phyloP scores from a whole-genome alignment of 1,140 invertebrate genomes.

The Helicoverpa armigera region DNA sequence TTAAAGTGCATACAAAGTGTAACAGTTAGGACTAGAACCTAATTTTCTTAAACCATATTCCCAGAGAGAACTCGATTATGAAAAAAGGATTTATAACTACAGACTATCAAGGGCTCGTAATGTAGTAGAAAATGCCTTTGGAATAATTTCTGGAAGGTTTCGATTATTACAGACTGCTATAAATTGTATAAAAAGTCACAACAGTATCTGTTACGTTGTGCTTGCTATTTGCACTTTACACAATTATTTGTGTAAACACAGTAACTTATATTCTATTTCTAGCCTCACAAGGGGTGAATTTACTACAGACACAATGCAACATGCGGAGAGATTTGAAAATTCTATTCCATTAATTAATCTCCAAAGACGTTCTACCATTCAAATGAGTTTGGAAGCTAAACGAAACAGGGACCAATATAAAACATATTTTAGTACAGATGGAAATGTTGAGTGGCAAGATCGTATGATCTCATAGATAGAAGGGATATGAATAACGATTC shows the following conservation, averaged over 20 bases:
- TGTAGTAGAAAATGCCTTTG: conserved; percentile 6
- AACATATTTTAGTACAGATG: conserved; percentile 24
- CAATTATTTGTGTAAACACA: conserved; percentile 15
- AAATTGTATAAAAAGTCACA: neutral
- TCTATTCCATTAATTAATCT: conserved; percentile 12
- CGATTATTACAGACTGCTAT: conserved; percentile 4
- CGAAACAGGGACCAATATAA: conserved; percentile 23
- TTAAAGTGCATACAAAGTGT: too few species aligned
- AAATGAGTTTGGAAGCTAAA: conserved; percentile 19
- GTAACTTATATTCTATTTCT: conserved; percentile 22
- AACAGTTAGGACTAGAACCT: too few species aligned
- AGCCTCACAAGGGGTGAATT: conserved; percentile 7
- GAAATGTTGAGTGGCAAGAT: conserved; percentile 12
- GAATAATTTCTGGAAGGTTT: neutral
- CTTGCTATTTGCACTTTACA: conserved; percentile 12
- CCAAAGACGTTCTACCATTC: neutral
- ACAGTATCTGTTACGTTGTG: conserved; percentile 1
- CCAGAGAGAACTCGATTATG: too few species aligned
- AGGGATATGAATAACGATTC: too few species aligned
- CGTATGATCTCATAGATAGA: conserved; percentile 22
- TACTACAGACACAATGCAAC: conserved; percentile 22
- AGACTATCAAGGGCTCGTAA: conserved; percentile 1
- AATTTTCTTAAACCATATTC: too few species aligned
- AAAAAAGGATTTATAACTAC: conserved; percentile 14
- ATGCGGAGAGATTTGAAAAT: conserved; percentile 13